Percentiles rank a stretch among this genome's conserved stretches.
Conservation (phyloP, 30 jellyfish, hydroid and myxozoan species). For the Chrysaora quinquecirrha region DNA sequence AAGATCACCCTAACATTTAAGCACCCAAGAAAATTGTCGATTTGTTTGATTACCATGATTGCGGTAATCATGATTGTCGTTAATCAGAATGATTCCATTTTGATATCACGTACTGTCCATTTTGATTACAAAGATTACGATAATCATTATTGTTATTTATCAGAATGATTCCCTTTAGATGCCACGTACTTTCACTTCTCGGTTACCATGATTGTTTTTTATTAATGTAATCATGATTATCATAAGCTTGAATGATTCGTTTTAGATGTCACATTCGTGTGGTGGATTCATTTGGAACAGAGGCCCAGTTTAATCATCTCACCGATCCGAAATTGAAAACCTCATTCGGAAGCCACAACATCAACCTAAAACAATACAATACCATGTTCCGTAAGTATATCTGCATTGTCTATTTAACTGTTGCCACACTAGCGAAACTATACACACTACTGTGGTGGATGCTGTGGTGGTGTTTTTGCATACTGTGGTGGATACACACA, state of each 20-base stretch:
- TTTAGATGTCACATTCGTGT: conserved; percentile 89
- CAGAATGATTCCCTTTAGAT: no score
- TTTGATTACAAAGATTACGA: no score
- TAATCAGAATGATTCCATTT: conserved; percentile 2
- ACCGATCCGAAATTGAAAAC: conserved; percentile 47
- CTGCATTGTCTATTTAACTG: not conserved
- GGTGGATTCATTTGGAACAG: conserved; percentile 99
- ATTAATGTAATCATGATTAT: not conserved
- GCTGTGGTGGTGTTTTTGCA: no score
- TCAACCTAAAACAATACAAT: conserved; percentile 86
- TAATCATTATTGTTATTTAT: no score
- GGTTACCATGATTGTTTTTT: no score
- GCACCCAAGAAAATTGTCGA: no score
- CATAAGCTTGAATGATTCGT: not conserved
- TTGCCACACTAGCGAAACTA: no score
- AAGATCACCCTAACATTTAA: no score
- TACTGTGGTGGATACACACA: no score
- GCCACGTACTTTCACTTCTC: no score
- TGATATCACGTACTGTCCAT: not conserved
- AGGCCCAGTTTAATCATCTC: conserved; percentile 88
- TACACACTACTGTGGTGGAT: no score
- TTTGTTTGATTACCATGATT: not conserved
- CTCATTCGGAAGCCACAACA: conserved; percentile 58
- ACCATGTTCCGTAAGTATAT: conserved; percentile 99
- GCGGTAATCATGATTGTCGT: not conserved